Conservation (phyloP, 2,888 invertebrate genomes). For the Charanyca ferruginea region DNA sequence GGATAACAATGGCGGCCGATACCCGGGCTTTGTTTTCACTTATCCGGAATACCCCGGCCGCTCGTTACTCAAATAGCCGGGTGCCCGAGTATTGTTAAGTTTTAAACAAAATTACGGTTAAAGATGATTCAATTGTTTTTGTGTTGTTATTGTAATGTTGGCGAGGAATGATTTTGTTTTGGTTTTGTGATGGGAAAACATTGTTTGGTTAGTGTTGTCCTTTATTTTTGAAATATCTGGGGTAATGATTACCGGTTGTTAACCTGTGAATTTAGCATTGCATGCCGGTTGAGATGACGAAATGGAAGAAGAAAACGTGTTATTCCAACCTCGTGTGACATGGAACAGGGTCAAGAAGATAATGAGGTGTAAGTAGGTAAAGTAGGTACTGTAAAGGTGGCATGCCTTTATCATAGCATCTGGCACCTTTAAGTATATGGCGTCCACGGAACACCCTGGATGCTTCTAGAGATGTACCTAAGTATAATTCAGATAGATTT, state of each 20-base stretch:
- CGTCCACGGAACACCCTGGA: no score
- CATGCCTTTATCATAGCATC: no score
- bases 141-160: constrained; percentile 17
- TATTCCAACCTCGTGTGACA: no score
- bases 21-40: constrained; percentile 79
- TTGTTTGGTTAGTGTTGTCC: not conserved
- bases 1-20: constrained; percentile 80
- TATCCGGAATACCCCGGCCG: constrained; percentile 72
- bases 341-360: no score
- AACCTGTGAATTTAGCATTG: no score
- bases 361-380: no score
- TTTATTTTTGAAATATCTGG: not conserved
- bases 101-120: constrained; percentile 44
- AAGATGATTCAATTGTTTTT: constrained; percentile 40
- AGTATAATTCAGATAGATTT: no score
- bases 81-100: constrained; percentile 51
- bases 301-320: no score
- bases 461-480: no score
- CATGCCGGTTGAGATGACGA: no score
- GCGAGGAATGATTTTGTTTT: not conserved
- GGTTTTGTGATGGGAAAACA: not conserved
- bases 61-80: constrained; percentile 78
- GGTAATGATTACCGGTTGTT: not conserved
- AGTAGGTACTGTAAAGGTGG: no score
- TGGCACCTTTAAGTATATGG: no score